These are phyloP conservation scores for Cydia fagiglandana DNA, from an alignment of 1,140 invertebrate genomes.

Conservation along the genomic window DNA sequence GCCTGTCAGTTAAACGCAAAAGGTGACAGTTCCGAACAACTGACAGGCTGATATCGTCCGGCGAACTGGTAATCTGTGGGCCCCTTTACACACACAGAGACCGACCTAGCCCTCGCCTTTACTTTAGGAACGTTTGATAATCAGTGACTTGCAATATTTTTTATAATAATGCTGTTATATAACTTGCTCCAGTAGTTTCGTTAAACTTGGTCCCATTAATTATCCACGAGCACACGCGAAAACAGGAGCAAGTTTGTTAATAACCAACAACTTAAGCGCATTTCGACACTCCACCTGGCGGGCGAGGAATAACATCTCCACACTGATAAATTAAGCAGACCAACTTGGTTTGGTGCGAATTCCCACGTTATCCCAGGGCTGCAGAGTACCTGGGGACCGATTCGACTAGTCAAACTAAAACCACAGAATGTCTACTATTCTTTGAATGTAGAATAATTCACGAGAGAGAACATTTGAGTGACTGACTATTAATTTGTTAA, in stretches of 20 bases:
- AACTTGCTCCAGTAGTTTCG: conserved; percentile 41
- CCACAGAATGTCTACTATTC: too few species aligned
- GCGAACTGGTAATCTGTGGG: too few species aligned
- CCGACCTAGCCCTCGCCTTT: neutral
- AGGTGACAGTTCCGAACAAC: too few species aligned
- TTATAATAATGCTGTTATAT: conserved; percentile 22
- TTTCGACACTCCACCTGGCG: conserved; percentile 21
- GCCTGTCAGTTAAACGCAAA: too few species aligned
- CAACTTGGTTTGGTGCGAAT: conserved; percentile 8
- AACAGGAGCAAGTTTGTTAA: conserved; percentile 49
- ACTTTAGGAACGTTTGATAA: neutral
- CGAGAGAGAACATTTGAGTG: too few species aligned
- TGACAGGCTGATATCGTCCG: too few species aligned
- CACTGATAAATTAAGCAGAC: conserved; percentile 23
- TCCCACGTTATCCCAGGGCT: neutral
- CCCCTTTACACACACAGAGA: neutral
- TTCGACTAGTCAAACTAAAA: neutral
- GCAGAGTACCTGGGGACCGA: neutral
- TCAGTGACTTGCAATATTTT: conserved; percentile 16
- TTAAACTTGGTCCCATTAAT: conserved; percentile 47
- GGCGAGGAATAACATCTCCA: conserved; percentile 20
- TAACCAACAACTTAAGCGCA: conserved; percentile 32
- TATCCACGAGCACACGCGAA: conserved; percentile 39
- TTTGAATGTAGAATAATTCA: too few species aligned
- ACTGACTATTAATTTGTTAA: too few species aligned